A percentile compares a stretch with the other conserved stretches of the same genome.
Conservation (phyloP, 2,113 vertebrate genomes). For the Gadus macrocephalus region DNA sequence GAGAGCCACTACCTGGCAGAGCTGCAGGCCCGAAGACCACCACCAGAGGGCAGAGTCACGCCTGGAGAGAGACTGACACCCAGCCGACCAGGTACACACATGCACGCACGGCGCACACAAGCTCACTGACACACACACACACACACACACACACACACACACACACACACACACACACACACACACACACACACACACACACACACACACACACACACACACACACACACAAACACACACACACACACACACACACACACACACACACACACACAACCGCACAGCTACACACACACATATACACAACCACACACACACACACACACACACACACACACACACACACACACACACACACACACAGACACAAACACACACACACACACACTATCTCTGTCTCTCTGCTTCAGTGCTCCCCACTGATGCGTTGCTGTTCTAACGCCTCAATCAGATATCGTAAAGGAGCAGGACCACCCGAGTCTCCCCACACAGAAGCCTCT, state of each 20-base stretch:
- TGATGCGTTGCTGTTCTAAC: neutral
- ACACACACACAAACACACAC: constrained; percentile 1
- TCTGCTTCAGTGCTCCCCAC: neutral
- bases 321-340: neutral
- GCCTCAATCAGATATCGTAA: constrained; percentile 80
- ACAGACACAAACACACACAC: neutral
- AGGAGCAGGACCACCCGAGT: constrained; percentile 76
- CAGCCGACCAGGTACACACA: constrained; percentile 76
- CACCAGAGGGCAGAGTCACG: constrained; percentile 81
- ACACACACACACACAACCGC: neutral
- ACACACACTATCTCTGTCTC: neutral
- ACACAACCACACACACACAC: neutral
- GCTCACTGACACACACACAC: constrained; percentile 4
- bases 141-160: constrained; percentile 10
- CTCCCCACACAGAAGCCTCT: constrained; percentile 77
- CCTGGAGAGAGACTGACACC: constrained; percentile 81
- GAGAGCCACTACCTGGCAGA: constrained; percentile 88
- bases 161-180: constrained; percentile 12
- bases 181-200: neutral
- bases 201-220: neutral
- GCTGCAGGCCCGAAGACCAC: constrained; percentile 79
- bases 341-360: constrained; percentile 1
- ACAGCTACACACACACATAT: neutral
- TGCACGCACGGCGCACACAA: constrained; percentile 26
- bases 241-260: constrained; percentile 8